Base-by-base conservation (phyloP, 2,113 vertebrate genomes). In the Bagarius yarrelli region DNA sequence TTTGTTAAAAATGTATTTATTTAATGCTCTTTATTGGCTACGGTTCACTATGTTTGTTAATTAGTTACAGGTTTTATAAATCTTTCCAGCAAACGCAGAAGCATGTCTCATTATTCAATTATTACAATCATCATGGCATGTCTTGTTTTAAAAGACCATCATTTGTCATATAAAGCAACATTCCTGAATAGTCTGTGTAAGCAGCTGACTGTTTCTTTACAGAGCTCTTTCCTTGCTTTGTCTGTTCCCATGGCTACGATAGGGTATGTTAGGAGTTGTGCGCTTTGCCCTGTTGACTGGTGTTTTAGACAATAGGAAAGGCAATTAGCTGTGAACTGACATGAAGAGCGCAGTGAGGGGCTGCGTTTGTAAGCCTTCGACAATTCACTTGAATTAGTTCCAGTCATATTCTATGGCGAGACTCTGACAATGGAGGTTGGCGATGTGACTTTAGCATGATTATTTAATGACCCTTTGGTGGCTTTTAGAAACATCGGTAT, bases 251-350 rank as follows among this genome's bases (percentile, higher is more conserved):
- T 69, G 90, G 90, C 80, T 87, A 92, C 89, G 27, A 78, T 66
- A 81, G 76, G 81, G 85, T 81, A 89, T 83, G 84, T 83, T 82
- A 81, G 84, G 84, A 86, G 82, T 85, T 79, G 80, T 85, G 80
- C 81, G 84, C 80, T 36, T 81, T 79, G 83, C 86, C 60, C 85
- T 87, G 85, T 85, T 76, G 78, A 88, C 86, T 72, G 83, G 89
- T 91, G 91, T 88, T 91, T 89, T 86, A 88, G 92, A 90, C 91
- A 91, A 90, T 90, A 86, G 86, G 89, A 89, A 90, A 89, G 89
- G 87, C 82, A 90, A 86, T 87, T 86, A 88, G 75, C 85, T 83
- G 72, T 64, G 80, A 83, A 12, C 66, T 84, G 84, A 88, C 87
- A 72, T 27, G 56, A 76, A 85, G 81, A 82, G 56, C 66, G 67